Evolutionary conservation across 2,113 vertebrate species (phyloP).

Genomic region (Gavia stellata): DNA sequence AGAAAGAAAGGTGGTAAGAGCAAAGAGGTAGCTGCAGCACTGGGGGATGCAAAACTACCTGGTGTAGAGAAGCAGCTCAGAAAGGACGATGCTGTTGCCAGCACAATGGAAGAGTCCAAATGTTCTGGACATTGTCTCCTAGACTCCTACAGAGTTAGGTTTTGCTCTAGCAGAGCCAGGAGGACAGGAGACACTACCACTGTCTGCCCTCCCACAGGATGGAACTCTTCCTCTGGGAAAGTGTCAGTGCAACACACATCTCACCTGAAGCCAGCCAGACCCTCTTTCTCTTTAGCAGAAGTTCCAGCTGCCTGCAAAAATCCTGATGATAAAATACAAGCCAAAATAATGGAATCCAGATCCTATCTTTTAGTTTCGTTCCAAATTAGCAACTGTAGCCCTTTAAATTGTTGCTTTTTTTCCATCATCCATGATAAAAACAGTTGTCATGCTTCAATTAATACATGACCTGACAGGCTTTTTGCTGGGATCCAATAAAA

Average conservation of each 20-base stretch:
- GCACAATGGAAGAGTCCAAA: not conserved
- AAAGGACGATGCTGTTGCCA: not conserved
- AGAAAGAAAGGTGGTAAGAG: not conserved
- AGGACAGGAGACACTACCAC: not conserved
- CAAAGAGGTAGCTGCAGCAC: not conserved
- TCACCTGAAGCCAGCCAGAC: not conserved
- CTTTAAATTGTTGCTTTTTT: not conserved
- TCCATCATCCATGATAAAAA: not conserved
- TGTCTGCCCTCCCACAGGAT: not conserved
- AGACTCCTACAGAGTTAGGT: not conserved
- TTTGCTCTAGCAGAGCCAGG: not conserved
- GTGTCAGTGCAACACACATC: not conserved
- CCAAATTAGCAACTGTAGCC: not conserved
- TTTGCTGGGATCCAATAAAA: not conserved
- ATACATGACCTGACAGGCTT: not conserved
- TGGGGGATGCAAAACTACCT: not conserved
- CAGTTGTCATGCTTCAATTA: not conserved
- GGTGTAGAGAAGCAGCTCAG: not conserved
- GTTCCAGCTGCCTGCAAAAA: conserved; percentile 26
- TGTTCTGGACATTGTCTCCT: not conserved
- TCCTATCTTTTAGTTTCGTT: not conserved
- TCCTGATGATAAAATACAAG: not conserved
- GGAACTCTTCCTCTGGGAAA: not conserved
- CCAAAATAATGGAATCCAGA: not conserved
- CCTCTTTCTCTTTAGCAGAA: not conserved